Conservation (phyloP, 2,888 invertebrate species). For the Pandemis cinnamomeana region DNA sequence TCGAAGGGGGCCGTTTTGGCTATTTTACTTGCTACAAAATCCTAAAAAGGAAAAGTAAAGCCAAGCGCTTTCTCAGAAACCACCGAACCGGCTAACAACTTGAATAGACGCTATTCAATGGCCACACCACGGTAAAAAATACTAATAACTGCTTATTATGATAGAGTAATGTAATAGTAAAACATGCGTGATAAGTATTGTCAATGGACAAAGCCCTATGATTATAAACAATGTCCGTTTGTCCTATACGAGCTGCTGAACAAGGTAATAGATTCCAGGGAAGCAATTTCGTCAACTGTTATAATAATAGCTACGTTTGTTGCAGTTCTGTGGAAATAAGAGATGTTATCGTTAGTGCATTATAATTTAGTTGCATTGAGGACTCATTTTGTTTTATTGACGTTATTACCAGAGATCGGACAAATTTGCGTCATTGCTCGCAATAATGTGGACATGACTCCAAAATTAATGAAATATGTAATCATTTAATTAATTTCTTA, state of each 20-base stretch:
- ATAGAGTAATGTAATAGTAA: neutral
- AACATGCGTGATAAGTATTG: neutral
- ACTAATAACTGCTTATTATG: neutral
- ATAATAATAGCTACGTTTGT: slow-evolving; percentile 16
- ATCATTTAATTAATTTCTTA: too few species aligned
- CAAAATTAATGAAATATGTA: too few species aligned
- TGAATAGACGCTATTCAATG: neutral
- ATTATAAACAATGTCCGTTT: slow-evolving; percentile 6
- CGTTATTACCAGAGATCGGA: too few species aligned
- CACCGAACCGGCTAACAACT: too few species aligned
- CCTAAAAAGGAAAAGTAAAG: too few species aligned
- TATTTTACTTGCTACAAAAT: too few species aligned
- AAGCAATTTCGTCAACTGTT: slow-evolving; percentile 23
- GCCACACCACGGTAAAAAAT: too few species aligned
- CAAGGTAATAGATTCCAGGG: slow-evolving; percentile 17
- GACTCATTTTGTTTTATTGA: neutral
- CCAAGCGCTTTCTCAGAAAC: too few species aligned
- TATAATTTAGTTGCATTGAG: neutral
- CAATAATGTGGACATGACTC: too few species aligned
- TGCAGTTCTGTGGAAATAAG: slow-evolving; percentile 5
- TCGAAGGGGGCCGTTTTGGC: too few species aligned
- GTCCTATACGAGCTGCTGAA: slow-evolving; percentile 10
- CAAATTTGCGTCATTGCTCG: too few species aligned
- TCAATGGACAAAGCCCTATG: slow-evolving; percentile 9
- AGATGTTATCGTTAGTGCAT: neutral